Base-by-base conservation (phyloP, 2,113 vertebrate genomes). In the Vanacampus margaritifer region DNA sequence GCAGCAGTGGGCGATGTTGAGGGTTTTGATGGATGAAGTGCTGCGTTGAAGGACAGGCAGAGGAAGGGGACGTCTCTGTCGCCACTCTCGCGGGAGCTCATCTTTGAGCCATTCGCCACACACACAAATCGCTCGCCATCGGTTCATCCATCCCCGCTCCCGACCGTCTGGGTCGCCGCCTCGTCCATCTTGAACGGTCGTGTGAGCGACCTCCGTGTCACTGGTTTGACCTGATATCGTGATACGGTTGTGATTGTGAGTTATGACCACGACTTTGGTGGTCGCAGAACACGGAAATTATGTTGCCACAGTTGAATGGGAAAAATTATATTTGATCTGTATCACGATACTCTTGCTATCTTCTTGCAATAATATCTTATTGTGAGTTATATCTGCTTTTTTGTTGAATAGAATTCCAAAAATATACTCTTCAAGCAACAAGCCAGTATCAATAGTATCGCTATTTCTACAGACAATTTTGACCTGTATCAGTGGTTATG, bases 31-130 rank as follows among this genome's bases (percentile, higher is more conserved):
- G 76, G 72, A 84, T 70, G 0, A 54, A 69, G 64, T 54, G 67
- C 67, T 86, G 64, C n/a, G 24, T 43, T 57, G 73, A 81, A 81
- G 78, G 80, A 65, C 78, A 73, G 71, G 54, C 66, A 58, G 79
- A 74, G 76, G 76, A 71, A 77, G 76, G 72, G 74, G 67, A 65
- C 41, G 7, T 67, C 35, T n/a, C 64, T 36, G 54, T 71, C 65
- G 50, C 56, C 65, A 67, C 36, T 68, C 71, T 67, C 36, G 69
- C 71, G 77, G 74, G 64, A 60, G 67, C 48, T 69, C 68, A 67
- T 51, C 51, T 65, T 70, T 71, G 64, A 68, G 45, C 35, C 50
- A 1, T 65, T 71, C 57, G 45, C 43, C 54, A 32, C 69, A 72
- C 72, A 77, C 76, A 77, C 65, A 73, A 75, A 85, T 85, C 32